Evolutionary conservation across 2,113 vertebrate genomes (phyloP).

Genomic region (Malurus melanocephalus): DNA sequence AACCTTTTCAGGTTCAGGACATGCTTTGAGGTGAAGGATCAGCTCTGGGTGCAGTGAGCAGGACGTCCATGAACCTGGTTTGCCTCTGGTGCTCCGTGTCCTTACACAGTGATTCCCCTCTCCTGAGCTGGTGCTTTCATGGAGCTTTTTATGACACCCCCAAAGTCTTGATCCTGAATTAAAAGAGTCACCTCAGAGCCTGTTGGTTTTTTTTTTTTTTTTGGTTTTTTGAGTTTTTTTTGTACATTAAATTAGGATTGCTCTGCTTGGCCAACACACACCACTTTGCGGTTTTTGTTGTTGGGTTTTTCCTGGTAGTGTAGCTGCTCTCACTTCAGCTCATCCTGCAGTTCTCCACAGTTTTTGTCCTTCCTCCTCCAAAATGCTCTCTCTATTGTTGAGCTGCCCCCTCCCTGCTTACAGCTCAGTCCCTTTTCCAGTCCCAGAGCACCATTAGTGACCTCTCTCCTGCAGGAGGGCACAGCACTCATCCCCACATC

Average conservation of each 20-base stretch:
- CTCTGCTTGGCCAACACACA: rapidly evolving
- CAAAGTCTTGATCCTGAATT: not conserved
- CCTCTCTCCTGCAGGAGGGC: not conserved
- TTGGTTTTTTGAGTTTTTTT: not conserved
- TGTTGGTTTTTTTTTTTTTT: too few species aligned
- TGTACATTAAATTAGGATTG: not conserved
- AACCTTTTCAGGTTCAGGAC: not conserved
- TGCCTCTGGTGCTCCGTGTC: not conserved
- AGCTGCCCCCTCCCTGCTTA: not conserved
- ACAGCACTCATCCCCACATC: not conserved
- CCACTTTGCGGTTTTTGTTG: not conserved
- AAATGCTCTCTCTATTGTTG: not conserved
- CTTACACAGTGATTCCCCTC: not conserved
- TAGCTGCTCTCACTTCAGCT: not conserved
- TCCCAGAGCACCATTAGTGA: not conserved
- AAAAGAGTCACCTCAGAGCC: not conserved
- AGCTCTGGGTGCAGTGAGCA: not conserved
- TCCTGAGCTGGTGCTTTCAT: not conserved
- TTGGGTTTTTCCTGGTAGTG: not conserved
- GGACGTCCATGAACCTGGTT: not conserved
- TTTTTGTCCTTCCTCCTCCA: not conserved
- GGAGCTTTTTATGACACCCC: not conserved
- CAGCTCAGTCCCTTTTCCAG: not conserved
- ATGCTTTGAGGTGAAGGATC: not conserved
- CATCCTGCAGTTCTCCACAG: not conserved